Evolutionary conservation across 2,113 vertebrate species (phyloP).

Genomic region (Varanus komodoensis): DNA sequence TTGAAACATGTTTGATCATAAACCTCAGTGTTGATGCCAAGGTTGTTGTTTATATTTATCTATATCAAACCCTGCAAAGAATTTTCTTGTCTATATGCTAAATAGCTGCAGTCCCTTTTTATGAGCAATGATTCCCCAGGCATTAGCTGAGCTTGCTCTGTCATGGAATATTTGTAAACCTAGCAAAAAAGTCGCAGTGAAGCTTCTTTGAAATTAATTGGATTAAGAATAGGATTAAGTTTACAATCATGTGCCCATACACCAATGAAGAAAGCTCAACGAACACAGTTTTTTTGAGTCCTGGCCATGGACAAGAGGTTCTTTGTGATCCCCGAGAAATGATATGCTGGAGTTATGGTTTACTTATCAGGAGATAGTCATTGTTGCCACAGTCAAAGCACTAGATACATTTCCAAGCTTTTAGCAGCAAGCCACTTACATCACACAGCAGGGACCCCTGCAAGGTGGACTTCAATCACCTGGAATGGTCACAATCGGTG

Average conservation of each 20-base stretch:
- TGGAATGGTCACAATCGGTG: no score
- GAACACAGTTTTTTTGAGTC: no score
- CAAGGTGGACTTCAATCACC: no score
- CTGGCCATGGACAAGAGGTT: no score
- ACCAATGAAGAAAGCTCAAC: no score
- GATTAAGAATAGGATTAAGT: background rate
- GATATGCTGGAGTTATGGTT: no score
- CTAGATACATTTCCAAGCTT: no score
- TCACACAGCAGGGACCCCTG: no score
- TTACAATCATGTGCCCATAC: background rate
- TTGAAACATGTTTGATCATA: constrained; percentile 28
- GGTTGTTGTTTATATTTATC: background rate
- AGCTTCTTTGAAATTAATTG: background rate
- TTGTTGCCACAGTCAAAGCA: no score
- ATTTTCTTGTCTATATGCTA: background rate
- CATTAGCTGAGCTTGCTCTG: background rate
- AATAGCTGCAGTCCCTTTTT: background rate
- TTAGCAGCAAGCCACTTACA: no score
- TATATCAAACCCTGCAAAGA: background rate
- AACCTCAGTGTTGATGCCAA: background rate
- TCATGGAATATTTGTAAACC: background rate
- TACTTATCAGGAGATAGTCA: no score
- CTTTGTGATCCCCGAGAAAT: no score
- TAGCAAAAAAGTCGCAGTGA: background rate
- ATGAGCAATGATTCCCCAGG: background rate